Evolutionary conservation across 2,888 invertebrate genomes (phyloP), one percentile per base, ranked within the genome.

Genomic region (Tetragnatha montana): DNA sequence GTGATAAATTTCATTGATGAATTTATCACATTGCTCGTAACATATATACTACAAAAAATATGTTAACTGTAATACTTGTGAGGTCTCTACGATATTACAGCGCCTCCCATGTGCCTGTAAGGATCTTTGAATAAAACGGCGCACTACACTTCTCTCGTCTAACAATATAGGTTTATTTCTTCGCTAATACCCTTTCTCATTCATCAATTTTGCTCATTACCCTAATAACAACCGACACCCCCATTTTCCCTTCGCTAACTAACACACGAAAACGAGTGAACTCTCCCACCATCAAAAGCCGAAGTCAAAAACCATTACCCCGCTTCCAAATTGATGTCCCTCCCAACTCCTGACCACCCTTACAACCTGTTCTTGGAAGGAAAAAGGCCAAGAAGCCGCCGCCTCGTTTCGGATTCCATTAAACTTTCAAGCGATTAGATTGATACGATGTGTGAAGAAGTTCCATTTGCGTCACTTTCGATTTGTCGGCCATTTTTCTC

Each of bases 351-450:
- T 19, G 8, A 60, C 60, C 50, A 76, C 50, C 50, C 35, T 19
- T 19, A n/a, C 50, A 50, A 19, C 76, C 49, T n/a, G 76, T 50
- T 76, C 50, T 76, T 74, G 50, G 21, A 50, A 47, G 35, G 50
- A 19, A 50, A 50, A 17, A 17, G 60, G 60, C 17, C 14, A 10
- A 17, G 60, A 60, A 17, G 60, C 17, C 12, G 60, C 17, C 12
- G 60, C 60, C 17, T 69, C 14, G 68, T 85, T 80, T 74, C 47
- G 79, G 73, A 79, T 86, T 80, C 80, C 86, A 86, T 86, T 86
- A 86, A 86, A 86, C 73, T 86, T 80, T 86, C 71, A 86, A 86
- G 68, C 74, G 86, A 80, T 86, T 86, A 80, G 80, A 80, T 74
- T 79, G 80, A 68, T 80, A 86, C 73, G 80, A 86, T 79, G 86